Base-by-base conservation (phyloP, 2,888 invertebrate genomes). In the Idaea biselata region DNA sequence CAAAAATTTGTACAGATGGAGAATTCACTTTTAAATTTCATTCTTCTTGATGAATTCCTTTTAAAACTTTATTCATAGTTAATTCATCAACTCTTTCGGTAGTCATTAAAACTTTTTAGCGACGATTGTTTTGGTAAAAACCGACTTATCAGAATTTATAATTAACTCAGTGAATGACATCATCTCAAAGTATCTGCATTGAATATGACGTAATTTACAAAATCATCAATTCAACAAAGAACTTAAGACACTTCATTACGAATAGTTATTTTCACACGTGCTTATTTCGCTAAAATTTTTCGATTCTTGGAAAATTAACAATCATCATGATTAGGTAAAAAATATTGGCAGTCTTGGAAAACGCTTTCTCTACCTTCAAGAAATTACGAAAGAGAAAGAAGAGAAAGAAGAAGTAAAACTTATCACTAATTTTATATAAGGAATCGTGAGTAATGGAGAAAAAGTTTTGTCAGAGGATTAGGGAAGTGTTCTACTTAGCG, bases 381-480 rank as follows among this genome's bases (percentile, higher is more conserved):
- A 64, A 64, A 64, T 53, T 66, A 64, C 62, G 63, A 32, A 61
- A 11, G 44, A 59, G 44, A 62, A 67, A 70, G 53, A 61, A 11
- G 44, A 59, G 44, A 62, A 67, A 70, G 65, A 70, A 73, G 63
- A 72, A 75, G 73, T 55, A 11, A 62, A 63, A 60, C 61, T 63
- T 63, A 65, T 65, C 75, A 73, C 68, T 72, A 72, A 76, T 68
- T 73, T 68, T 76, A 76, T 78, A 76, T 79, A 74, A 73, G 70
- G 71, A 73, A 67, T 71, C 77, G 74, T 75, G 74, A 80, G 78
- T 75, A 78, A 80, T 74, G 75, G 72, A 73, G 78, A 72, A 73
- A 79, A 82, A 86, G 81, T 86, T 85, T 79, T 74, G 74, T 71
- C 73, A 72, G 75, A 75, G 81, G 83, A 86, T 88, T 83, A 87